phyloP scores from a whole-genome alignment of 2,113 vertebrate species.

The Bos indicus region DNA sequence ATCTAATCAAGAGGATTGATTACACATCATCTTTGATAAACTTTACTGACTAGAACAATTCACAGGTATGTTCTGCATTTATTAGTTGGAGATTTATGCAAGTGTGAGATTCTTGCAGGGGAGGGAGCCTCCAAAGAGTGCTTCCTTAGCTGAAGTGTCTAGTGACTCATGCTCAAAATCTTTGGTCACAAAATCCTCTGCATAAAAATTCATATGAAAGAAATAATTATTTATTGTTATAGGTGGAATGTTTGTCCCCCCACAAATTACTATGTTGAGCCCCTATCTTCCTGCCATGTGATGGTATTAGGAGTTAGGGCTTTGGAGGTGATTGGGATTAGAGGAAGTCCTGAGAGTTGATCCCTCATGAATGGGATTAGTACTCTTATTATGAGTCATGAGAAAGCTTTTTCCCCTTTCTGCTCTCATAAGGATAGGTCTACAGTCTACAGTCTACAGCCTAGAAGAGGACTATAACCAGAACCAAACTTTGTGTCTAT shows the following conservation, averaged over 20 bases:
- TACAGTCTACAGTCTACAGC: background rate
- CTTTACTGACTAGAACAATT: background rate
- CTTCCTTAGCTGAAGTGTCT: background rate
- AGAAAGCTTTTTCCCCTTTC: background rate
- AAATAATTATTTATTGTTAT: background rate
- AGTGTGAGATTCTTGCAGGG: background rate
- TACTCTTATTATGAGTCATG: background rate
- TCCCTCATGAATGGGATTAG: background rate
- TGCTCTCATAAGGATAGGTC: background rate
- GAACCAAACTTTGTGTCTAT: background rate
- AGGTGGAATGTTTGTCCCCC: background rate
- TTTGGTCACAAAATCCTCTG: background rate
- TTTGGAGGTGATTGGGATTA: background rate
- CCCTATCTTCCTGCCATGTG: background rate
- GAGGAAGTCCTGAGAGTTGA: background rate
- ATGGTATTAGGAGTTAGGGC: background rate
- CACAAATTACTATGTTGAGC: background rate
- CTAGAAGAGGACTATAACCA: background rate
- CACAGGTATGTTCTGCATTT: background rate
- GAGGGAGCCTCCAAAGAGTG: background rate
- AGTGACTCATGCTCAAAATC: background rate
- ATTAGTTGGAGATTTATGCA: background rate
- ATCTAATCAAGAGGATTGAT: background rate
- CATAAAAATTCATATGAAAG: background rate
- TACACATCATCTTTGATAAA: background rate